phyloP scores from a whole-genome alignment of 2,113 vertebrate species.

The Pollimyrus isidori region DNA sequence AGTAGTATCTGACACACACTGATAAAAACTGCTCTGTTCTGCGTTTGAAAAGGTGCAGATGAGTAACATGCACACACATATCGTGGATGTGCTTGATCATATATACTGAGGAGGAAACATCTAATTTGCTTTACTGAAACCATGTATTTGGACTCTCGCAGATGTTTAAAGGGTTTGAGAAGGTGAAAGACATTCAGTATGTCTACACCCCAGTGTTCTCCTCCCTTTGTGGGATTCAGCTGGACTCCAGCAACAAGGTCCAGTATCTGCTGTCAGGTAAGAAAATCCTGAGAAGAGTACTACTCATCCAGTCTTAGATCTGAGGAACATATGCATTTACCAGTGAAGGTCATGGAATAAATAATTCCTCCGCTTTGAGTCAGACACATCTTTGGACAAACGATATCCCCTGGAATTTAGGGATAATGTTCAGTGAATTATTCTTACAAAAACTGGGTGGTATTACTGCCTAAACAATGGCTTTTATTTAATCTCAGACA shows the following conservation, averaged over 20 bases:
- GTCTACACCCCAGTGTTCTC: slow-evolving; percentile 81
- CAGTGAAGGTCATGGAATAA: neutral
- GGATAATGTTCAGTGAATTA: neutral
- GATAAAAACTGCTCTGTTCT: neutral
- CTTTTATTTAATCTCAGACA: neutral
- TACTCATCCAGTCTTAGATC: neutral
- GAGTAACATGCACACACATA: neutral
- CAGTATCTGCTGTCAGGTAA: slow-evolving; percentile 91
- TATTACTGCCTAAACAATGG: neutral
- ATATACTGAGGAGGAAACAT: neutral
- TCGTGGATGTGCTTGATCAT: neutral
- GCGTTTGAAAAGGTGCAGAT: neutral
- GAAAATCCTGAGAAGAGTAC: slow-evolving; percentile 15
- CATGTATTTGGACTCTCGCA: slow-evolving; percentile 41
- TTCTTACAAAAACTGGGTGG: neutral
- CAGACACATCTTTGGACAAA: neutral
- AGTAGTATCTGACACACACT: neutral
- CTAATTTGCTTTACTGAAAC: neutral
- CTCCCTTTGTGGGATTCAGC: slow-evolving; percentile 77
- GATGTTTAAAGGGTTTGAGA: slow-evolving; percentile 94
- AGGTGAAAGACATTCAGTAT: slow-evolving; percentile 78
- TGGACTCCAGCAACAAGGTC: slow-evolving; percentile 78
- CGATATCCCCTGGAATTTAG: neutral
- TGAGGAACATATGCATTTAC: neutral
- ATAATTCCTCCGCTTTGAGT: neutral